Evolutionary conservation across 1,140 invertebrate species (phyloP).

Genomic region (Lamellibrachia luymesi): DNA sequence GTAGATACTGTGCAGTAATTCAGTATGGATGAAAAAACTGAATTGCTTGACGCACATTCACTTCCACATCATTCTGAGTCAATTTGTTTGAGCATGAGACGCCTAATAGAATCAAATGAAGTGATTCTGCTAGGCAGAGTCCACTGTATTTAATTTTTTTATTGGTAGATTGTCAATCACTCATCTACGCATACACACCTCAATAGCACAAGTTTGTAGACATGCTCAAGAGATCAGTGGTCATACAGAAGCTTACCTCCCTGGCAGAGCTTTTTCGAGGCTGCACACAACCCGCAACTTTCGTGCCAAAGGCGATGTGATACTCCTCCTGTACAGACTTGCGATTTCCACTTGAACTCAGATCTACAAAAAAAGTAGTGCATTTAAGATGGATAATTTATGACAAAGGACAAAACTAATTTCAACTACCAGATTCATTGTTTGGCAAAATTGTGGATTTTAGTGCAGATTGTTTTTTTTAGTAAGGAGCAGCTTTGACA

Average conservation of each 20-base stretch:
- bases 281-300: constrained; percentile 8
- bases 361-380: constrained; percentile 11
- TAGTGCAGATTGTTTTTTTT: not conserved
- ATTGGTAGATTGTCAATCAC: no score
- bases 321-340: constrained; percentile 9
- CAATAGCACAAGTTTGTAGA: not conserved
- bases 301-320: constrained; percentile 21
- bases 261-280: not conserved
- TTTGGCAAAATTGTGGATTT: not conserved
- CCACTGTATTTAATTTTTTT: no score
- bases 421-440: not conserved
- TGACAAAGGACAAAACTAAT: not conserved
- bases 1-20: no score
- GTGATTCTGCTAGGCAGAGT: no score
- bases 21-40: no score
- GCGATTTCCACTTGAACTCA: constrained; percentile 12
- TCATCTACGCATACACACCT: not conserved
- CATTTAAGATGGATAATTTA: not conserved
- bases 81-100: no score
- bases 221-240: not conserved
- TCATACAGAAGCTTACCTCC: not conserved
- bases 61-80: no score
- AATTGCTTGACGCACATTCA: no score
- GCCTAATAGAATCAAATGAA: no score
- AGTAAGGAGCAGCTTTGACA: not conserved